phyloP scores from a whole-genome alignment of 2,888 invertebrate genomes.

The Rhamphomyia laevipes region DNA sequence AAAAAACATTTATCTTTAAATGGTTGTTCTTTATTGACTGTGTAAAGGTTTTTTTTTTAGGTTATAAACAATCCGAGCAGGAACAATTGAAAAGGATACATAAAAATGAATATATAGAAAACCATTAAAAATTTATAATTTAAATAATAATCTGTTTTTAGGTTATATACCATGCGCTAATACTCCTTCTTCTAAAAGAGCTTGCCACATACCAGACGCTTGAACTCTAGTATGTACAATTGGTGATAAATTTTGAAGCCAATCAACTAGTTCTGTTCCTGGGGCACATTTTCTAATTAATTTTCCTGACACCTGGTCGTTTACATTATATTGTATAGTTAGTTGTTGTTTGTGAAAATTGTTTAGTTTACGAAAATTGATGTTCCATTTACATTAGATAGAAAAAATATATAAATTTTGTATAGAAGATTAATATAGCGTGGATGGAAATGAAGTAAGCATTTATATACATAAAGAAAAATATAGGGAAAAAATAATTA shows the following conservation, averaged over 20 bases:
- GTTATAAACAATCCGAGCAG: conserved; percentile 9
- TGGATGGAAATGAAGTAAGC: too few species aligned
- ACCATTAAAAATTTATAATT: not conserved
- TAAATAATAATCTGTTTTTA: not conserved
- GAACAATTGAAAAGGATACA: not conserved
- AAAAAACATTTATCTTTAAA: conserved; percentile 74
- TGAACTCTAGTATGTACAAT: conserved; percentile 53
- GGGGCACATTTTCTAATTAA: conserved; percentile 58
- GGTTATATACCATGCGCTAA: conserved; percentile 56
- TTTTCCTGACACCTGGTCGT: conserved; percentile 43
- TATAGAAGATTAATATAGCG: too few species aligned
- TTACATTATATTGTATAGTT: too few species aligned
- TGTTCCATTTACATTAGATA: too few species aligned
- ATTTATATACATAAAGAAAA: too few species aligned
- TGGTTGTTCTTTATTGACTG: conserved; percentile 65
- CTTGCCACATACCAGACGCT: conserved; percentile 76
- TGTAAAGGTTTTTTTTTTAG: too few species aligned
- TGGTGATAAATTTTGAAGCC: conserved; percentile 54
- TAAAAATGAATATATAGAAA: not conserved
- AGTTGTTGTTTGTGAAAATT: too few species aligned
- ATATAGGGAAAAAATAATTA: too few species aligned
- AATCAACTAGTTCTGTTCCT: conserved; percentile 70
- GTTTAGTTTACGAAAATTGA: too few species aligned
- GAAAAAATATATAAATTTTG: too few species aligned
- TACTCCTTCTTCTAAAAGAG: conserved; percentile 65